These are phyloP conservation scores for Dicyrtomina minuta DNA, from an alignment of 2,888 invertebrate genomes.

Conservation along the genomic window DNA sequence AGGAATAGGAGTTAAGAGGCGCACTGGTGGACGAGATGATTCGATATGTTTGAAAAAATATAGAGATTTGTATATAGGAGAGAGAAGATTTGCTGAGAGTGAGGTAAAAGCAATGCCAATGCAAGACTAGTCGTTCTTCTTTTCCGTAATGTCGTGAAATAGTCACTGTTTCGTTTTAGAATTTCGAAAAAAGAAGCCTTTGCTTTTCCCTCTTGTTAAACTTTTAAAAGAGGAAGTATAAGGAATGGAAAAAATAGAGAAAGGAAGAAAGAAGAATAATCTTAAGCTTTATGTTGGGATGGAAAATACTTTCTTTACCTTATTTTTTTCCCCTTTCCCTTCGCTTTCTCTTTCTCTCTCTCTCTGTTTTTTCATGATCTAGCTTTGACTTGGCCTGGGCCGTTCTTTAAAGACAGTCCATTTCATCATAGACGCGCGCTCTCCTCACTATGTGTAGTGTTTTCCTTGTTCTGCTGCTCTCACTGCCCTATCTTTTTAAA, in stretches of 20 bases:
- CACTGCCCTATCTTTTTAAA: not conserved
- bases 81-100: not conserved
- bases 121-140: not conserved
- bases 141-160: not conserved
- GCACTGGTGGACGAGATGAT: not conserved
- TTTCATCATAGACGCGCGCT: constrained; percentile 9
- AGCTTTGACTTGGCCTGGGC: too few relatives aligned
- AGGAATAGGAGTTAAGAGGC: too few relatives aligned
- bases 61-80: not conserved
- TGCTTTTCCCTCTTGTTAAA: constrained; percentile 7
- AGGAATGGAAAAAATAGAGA: not conserved
- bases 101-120: not conserved
- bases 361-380: not conserved
- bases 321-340: not conserved
- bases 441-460: not conserved
- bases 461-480: not conserved
- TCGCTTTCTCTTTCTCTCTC: not conserved
- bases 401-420: constrained; percentile 6
- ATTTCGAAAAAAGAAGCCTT: not conserved
- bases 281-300: constrained; percentile 18
- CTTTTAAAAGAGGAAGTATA: not conserved
- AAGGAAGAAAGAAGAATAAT: constrained; percentile 5
- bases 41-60: not conserved
- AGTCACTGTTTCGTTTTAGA: not conserved
- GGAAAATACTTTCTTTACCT: not conserved